phyloP scores from a whole-genome alignment of 2,797 vertebrate species.

The Sebastes vulpes region DNA sequence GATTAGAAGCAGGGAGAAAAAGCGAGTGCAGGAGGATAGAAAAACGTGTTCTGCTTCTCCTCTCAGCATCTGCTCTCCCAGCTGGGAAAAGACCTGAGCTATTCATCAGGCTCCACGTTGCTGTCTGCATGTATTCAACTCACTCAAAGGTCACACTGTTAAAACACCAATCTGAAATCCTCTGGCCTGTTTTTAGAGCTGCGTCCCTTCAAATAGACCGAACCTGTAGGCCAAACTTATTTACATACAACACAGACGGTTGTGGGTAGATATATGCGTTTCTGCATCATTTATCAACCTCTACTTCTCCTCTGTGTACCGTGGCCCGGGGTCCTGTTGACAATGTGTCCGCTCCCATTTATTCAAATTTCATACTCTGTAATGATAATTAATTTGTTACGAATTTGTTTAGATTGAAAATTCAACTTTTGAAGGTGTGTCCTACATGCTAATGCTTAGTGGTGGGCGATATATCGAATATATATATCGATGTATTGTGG shows the following conservation, averaged over 20 bases:
- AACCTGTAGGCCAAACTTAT: conserved; percentile 72
- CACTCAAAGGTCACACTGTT: conserved; percentile 85
- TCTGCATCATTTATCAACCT: conserved; percentile 73
- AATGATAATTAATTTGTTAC: conserved; percentile 32
- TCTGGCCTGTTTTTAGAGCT: conserved; percentile 65
- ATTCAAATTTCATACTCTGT: conserved; percentile 36
- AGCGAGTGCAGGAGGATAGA: conserved; percentile 63
- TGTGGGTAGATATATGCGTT: conserved; percentile 57
- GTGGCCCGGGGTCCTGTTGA: conserved; percentile 35
- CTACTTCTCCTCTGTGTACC: conserved; percentile 44
- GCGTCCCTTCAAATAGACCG: conserved; percentile 58
- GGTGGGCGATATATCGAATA: too few species aligned
- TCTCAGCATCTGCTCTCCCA: conserved; percentile 85
- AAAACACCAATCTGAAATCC: conserved; percentile 81
- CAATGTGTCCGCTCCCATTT: conserved; percentile 39
- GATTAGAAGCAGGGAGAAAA: conserved; percentile 73
- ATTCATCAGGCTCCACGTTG: conserved; percentile 81
- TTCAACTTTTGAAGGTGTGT: neutral
- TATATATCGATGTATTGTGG: too few species aligned
- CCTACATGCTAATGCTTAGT: neutral
- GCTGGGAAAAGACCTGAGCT: conserved; percentile 81
- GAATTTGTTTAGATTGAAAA: neutral
- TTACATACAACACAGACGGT: conserved; percentile 66
- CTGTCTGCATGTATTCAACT: conserved; percentile 81
- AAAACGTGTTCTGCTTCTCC: conserved; percentile 68